Base-by-base conservation (phyloP, 2,113 vertebrate genomes). In the Malurus cyaneus region DNA sequence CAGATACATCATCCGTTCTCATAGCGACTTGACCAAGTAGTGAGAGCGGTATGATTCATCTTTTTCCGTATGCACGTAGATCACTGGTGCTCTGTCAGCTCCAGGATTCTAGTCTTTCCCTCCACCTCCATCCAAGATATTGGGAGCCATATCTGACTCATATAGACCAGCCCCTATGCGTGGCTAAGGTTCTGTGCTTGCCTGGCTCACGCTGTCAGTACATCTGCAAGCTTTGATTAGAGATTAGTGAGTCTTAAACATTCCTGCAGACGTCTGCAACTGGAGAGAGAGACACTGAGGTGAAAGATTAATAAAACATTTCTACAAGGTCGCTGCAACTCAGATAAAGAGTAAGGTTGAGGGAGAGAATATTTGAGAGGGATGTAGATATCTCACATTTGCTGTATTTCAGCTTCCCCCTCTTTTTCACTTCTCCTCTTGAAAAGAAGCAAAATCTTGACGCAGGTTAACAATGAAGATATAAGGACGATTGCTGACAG, bases 401-500 rank as follows among this genome's bases (percentile, higher is more conserved):
- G 89, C 80, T 98, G 96, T 92, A 86, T 97, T 49, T 93, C 78
- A 8, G 94, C 97, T 69, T 31, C 96, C 42, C 69, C 97, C 80
- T 98, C 97, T 91, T 86, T 97, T 53, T 94, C 85, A 10, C 57
- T 29, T 97, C 79, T 98, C 96, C 41, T 61, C 97, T 93, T 98
- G 98, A 93, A 98, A 94, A 80, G 94, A 57, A 13, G 29, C 6
- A 79, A 97, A 99, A 47, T 98, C 98, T 96, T 98, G 98, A 60
- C 56, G 95, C 66, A 99, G 93, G 96, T 99, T 98, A 78, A 99
- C 93, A 6, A 98, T 71, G 14, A 98, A 98, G 95, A 99, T 99
- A 89, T 98, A 92, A 77, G 87, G 97, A 9, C 97, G 94, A 85
- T 97, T 98, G 60, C 97, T 97, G 1, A 99, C 81, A 65, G 99